Evolutionary conservation across 2,888 invertebrate species (phyloP).

Genomic region (Lordiphosa andalusiaca): DNA sequence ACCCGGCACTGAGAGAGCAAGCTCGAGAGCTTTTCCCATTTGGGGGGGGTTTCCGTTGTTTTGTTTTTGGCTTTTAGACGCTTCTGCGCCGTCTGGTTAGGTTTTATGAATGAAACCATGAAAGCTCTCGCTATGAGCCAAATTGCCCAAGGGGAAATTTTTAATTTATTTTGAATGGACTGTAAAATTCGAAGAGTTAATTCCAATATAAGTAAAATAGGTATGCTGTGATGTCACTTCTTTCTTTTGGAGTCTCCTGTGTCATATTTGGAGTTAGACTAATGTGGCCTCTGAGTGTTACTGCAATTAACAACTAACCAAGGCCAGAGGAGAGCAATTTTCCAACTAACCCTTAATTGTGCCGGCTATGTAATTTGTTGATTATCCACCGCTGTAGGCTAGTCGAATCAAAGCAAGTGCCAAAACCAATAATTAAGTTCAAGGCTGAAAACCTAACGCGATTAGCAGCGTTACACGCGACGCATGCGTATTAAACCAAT

Average conservation of each 20-base stretch:
- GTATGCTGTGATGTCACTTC: not conserved
- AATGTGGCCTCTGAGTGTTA: conserved; percentile 13
- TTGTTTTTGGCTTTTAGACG: conserved; percentile 33
- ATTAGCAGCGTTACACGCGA: conserved; percentile 6
- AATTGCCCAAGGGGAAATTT: conserved; percentile 12
- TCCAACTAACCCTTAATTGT: conserved; percentile 12
- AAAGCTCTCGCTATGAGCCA: conserved; percentile 18
- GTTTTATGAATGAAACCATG: conserved; percentile 34
- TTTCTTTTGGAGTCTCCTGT: conserved; percentile 1
- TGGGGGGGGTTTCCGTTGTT: not conserved
- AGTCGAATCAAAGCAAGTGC: conserved; percentile 8
- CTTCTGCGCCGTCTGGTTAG: conserved; percentile 28
- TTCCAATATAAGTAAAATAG: not conserved
- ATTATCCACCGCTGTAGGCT: conserved; percentile 3
- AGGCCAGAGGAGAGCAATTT: conserved; percentile 11
- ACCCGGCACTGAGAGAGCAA: conserved; percentile 12
- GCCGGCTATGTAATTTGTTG: not conserved
- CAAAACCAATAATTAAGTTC: conserved; percentile 35
- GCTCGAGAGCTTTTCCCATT: too few relatives aligned
- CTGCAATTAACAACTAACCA: conserved; percentile 24
- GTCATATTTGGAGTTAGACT: conserved; percentile 1
- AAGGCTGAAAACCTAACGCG: conserved; percentile 24
- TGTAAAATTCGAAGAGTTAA: conserved; percentile 7
- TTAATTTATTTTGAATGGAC: conserved; percentile 6
- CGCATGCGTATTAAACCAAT: conserved; percentile 25